These are phyloP conservation scores for Scaptomyza cyrtandrae DNA, from an alignment of 2,888 invertebrate genomes.

Conservation along the genomic window DNA sequence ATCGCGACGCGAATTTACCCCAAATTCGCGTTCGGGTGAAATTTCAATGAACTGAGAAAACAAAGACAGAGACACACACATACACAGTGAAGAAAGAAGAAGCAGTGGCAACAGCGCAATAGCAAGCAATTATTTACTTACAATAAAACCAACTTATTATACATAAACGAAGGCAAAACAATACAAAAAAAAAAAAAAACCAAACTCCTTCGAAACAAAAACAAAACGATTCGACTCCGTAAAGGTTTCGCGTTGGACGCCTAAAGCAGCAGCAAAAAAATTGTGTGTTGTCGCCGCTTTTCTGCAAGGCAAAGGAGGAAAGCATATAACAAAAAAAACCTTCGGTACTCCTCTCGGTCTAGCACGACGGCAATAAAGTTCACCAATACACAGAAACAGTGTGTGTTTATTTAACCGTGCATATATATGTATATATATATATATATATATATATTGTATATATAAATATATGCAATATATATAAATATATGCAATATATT, in stretches of 20 bases:
- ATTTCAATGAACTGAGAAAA: constrained; percentile 83
- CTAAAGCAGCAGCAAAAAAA: constrained; percentile 17
- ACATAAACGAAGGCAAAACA: constrained; percentile 57
- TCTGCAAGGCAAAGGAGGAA: constrained; percentile 45
- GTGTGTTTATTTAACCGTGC: constrained; percentile 34
- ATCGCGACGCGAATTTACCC: constrained; percentile 69
- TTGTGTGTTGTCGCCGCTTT: constrained; percentile 43
- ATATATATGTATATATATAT: constrained; percentile 45
- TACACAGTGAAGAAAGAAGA: constrained; percentile 61
- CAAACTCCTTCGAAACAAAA: neutral
- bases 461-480: constrained; percentile 57
- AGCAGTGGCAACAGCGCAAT: constrained; percentile 77
- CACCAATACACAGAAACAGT: constrained; percentile 57
- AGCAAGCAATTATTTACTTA: constrained; percentile 78
- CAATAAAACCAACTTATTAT: constrained; percentile 62
- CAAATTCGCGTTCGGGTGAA: constrained; percentile 79
- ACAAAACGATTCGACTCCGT: constrained; percentile 16
- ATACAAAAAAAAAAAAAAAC: constrained; percentile 20
- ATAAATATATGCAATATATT: constrained; percentile 60
- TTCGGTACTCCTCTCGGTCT: constrained; percentile 66
- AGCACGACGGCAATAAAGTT: constrained; percentile 59
- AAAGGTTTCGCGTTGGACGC: constrained; percentile 15
- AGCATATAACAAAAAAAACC: constrained; percentile 44
- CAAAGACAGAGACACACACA: constrained; percentile 74
- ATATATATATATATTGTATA: constrained; percentile 39